phyloP scores from a whole-genome alignment of 2,888 invertebrate species.

The Amphimallon solstitiale region DNA sequence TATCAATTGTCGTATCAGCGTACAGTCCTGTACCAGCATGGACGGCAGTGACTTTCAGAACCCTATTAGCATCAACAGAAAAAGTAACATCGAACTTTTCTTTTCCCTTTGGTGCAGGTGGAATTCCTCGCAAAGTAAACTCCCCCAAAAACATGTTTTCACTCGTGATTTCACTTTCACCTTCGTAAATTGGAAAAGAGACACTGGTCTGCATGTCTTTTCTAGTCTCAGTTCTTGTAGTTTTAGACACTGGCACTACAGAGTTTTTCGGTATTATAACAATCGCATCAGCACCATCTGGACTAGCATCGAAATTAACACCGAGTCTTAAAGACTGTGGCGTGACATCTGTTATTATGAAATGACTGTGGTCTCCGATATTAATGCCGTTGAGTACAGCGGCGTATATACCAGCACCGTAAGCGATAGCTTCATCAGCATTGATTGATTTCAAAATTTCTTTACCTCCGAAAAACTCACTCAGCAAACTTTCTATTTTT shows the following conservation, averaged over 20 bases:
- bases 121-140: slow-evolving; percentile 5
- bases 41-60: slow-evolving; percentile 3
- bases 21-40: slow-evolving; percentile 12
- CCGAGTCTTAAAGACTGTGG: slow-evolving; percentile 45
- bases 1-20: too few species aligned
- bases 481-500: slow-evolving; percentile 46
- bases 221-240: slow-evolving; percentile 27
- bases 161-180: not conserved
- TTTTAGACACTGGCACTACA: slow-evolving; percentile 39
- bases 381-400: slow-evolving; percentile 43
- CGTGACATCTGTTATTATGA: slow-evolving; percentile 46
- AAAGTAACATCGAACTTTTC: slow-evolving; percentile 9
- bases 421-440: slow-evolving; percentile 52
- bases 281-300: too few species aligned
- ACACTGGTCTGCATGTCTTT: slow-evolving; percentile 41
- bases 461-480: slow-evolving; percentile 44
- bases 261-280: slow-evolving; percentile 47
- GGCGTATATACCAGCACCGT: slow-evolving; percentile 49
- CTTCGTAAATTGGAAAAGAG: slow-evolving; percentile 13
- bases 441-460: slow-evolving; percentile 45
- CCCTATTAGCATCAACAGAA: slow-evolving; percentile 4
- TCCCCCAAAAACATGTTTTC: slow-evolving; percentile 21
- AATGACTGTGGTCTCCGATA: slow-evolving; percentile 23
- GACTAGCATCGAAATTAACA: slow-evolving; percentile 12
- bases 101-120: not conserved